Conservation (phyloP, 2,113 vertebrate species). For the Lasiurus borealis region DNA sequence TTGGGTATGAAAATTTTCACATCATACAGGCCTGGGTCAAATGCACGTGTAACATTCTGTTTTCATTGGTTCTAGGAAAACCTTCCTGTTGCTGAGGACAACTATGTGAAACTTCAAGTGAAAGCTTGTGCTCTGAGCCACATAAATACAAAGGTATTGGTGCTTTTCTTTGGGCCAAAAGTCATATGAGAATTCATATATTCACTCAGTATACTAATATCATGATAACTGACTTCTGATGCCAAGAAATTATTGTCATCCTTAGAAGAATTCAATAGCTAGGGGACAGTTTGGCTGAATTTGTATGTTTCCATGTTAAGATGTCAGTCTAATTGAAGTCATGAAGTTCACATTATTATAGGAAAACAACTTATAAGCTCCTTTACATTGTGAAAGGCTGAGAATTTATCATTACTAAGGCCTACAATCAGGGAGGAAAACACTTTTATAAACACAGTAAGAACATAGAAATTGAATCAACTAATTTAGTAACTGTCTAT, state of each 20-base stretch:
- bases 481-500: not conserved
- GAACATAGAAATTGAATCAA: conserved; percentile 37
- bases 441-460: not conserved
- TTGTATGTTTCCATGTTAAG: conserved; percentile 32
- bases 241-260: conserved; percentile 22
- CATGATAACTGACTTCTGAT: conserved; percentile 13
- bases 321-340: not conserved
- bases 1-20: not conserved
- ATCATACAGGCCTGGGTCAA: not conserved
- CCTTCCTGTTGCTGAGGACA: conserved; percentile 83
- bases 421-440: conserved; percentile 1
- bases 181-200: conserved; percentile 1
- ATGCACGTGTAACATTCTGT: conserved; percentile 22
- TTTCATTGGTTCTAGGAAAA: conserved; percentile 88
- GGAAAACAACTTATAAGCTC: conserved; percentile 53
- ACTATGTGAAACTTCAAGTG: conserved; percentile 94
- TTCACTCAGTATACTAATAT: not conserved
- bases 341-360: conserved; percentile 17
- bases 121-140: conserved; percentile 95
- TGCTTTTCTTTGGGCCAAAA: conserved; percentile 12
- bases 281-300: not conserved
- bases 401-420: conserved; percentile 3
- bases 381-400: conserved; percentile 5
- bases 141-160: conserved; percentile 92
- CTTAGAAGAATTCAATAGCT: not conserved